Evolutionary conservation across 2,888 invertebrate species (phyloP).

Genomic region (Mythimna pallens): DNA sequence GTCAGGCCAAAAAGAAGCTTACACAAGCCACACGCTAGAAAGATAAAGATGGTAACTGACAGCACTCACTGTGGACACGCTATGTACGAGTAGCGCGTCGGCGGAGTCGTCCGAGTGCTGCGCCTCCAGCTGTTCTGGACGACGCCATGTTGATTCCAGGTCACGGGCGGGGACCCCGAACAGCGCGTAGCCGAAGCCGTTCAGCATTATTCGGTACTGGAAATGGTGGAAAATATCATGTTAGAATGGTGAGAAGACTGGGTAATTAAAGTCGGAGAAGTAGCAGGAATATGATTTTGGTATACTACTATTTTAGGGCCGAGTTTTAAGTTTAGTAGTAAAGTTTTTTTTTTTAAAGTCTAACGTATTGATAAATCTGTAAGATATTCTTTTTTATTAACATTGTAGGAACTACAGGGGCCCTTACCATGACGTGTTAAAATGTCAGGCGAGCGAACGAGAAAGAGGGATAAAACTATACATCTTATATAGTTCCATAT

Average conservation of each 20-base stretch:
- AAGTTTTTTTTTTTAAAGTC: no score
- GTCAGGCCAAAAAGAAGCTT: conserved; percentile 61
- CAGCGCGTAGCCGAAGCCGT: conserved; percentile 95
- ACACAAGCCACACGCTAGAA: conserved; percentile 63
- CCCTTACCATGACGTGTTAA: no score
- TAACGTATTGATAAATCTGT: no score
- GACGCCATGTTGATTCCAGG: conserved; percentile 93
- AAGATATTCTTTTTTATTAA: no score
- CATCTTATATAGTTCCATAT: no score
- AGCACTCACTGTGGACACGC: conserved; percentile 91
- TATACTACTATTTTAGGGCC: no score
- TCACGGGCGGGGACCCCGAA: conserved; percentile 94
- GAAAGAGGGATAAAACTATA: no score
- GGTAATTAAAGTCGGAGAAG: no score
- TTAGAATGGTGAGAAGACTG: background rate
- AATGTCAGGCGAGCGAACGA: no score
- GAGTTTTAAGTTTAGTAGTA: no score
- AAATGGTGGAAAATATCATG: conserved; percentile 52
- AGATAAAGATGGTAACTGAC: conserved; percentile 83
- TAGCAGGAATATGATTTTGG: no score
- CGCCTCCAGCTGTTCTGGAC: conserved; percentile 90
- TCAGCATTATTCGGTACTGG: conserved; percentile 96
- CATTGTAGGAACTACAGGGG: no score
- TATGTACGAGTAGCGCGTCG: conserved; percentile 90
- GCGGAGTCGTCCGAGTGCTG: conserved; percentile 85